Base-by-base conservation (phyloP, 1,140 invertebrate genomes). In the Berghia stephanieae region DNA sequence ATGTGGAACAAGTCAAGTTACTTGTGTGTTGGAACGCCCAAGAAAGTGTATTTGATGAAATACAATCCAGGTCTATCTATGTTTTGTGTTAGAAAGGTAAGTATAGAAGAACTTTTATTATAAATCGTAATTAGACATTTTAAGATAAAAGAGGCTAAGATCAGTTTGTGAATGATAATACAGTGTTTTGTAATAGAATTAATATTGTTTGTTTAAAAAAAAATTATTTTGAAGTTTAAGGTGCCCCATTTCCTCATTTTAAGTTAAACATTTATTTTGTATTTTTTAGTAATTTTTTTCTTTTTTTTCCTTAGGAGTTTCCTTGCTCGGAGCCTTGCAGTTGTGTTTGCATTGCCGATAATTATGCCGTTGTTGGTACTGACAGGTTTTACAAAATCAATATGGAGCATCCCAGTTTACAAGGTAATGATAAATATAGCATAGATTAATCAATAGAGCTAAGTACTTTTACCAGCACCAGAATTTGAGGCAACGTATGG, bases 321-420 rank as follows among this genome's bases (percentile, higher is more conserved):
- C 92, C 92, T 80, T 94, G 93, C 0, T 91, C 92, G 46, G 92
- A 94, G 79, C 92, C 94, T 0, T 93, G 94, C 46, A 93, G 92
- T 78, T 95, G 94, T 83, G 92, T 94, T 21, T 91, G 93, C 81
- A 94, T 95, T 78, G 93, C 93, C 0, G 88, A 91, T 57, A 92
- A 93, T 81, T 92, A 92, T 78, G 90, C 95, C 0, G 92, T 96
- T 36, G 92, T 95, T 72, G 94, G 93, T 52, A 93, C 94, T 69
- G 93, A 95, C 79, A 94, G 94, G 84, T 94, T 95, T 81, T 95
- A 94, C 86, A 93, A 94, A 88, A 92, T 95, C 49, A 93, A 94
- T 88, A 85, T 95, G 52, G 89, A 92, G 18, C 92, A 92, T 76
- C 94, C 93, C 78, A 85, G 88, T 44, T 91, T 94, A 13, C 92